Conservation (phyloP, 1,140 invertebrate species). For the Portunus trituberculatus region DNA sequence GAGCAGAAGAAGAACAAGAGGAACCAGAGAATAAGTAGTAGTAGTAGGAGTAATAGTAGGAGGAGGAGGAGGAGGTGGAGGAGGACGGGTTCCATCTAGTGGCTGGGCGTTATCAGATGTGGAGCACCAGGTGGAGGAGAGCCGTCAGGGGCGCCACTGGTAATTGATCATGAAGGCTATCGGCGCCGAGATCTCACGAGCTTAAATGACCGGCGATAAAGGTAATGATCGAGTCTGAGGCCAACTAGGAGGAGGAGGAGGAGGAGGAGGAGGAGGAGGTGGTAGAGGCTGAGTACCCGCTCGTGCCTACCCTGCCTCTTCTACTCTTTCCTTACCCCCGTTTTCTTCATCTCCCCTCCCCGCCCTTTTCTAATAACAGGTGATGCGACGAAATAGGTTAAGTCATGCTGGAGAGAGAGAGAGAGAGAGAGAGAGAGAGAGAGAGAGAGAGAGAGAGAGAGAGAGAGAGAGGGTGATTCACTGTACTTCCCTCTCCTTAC, state of each 20-base stretch:
- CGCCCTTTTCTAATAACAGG: no score
- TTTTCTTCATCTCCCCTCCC: no score
- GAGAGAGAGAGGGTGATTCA: neutral
- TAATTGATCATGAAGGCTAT: slow-evolving; percentile 47
- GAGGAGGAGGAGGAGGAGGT: neutral
- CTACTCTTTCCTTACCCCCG: no score
- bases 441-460: slow-evolving; percentile 20
- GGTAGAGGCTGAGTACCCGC: neutral
- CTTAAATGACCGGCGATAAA: slow-evolving; percentile 50
- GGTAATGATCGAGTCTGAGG: slow-evolving; percentile 20
- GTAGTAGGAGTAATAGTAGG: neutral
- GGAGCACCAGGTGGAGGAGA: neutral
- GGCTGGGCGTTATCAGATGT: slow-evolving; percentile 32
- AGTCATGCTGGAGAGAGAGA: neutral
- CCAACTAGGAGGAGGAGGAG: neutral
- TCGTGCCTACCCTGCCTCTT: no score
- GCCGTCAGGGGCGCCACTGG: slow-evolving; percentile 26
- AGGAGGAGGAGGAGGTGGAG: neutral
- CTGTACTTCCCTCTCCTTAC: no score
- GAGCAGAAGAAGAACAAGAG: neutral
- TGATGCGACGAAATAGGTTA: no score
- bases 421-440: slow-evolving; percentile 8
- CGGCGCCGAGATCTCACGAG: slow-evolving; percentile 29
- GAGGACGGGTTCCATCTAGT: neutral
- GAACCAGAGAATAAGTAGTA: no score